Conservation (phyloP, 1,140 invertebrate genomes). For the Bathynomus jamesi region DNA sequence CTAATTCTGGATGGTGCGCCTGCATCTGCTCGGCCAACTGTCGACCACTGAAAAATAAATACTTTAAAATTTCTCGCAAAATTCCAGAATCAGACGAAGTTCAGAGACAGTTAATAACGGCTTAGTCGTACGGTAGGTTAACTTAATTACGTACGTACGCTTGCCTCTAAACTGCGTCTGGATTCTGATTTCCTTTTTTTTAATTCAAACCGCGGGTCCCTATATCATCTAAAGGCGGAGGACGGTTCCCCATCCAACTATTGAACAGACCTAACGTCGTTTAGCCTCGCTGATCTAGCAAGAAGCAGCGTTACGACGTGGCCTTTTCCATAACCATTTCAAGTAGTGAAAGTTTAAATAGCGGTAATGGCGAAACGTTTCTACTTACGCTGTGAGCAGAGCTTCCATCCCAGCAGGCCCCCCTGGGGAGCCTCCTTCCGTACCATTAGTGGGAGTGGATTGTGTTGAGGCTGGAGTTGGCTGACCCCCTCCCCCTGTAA, state of each 20-base stretch:
- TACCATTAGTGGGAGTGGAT: conserved; percentile 46
- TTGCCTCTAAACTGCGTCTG: no score
- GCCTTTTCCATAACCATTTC: background rate
- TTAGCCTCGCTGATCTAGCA: no score
- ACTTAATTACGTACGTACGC: no score
- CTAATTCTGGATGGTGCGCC: conserved; percentile 56
- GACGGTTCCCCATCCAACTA: no score
- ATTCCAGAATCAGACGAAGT: no score
- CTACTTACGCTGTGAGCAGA: conserved; percentile 32
- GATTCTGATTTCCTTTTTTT: background rate
- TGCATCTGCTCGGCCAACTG: conserved; percentile 60
- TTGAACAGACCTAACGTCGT: no score
- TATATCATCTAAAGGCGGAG: no score
- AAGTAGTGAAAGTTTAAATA: no score
- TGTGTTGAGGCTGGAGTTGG: background rate
- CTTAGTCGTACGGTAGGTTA: no score
- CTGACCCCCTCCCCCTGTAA: background rate
- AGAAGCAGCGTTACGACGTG: background rate
- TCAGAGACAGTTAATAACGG: no score
- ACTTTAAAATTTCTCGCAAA: background rate
- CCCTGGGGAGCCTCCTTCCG: conserved; percentile 40
- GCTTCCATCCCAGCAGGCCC: conserved; percentile 24
- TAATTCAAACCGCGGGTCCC: background rate
- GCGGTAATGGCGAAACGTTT: no score
- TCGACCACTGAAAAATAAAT: conserved; percentile 51